These are phyloP conservation scores for Bufo gargarizans DNA, from an alignment of 2,113 vertebrate species.

Conservation along the genomic window DNA sequence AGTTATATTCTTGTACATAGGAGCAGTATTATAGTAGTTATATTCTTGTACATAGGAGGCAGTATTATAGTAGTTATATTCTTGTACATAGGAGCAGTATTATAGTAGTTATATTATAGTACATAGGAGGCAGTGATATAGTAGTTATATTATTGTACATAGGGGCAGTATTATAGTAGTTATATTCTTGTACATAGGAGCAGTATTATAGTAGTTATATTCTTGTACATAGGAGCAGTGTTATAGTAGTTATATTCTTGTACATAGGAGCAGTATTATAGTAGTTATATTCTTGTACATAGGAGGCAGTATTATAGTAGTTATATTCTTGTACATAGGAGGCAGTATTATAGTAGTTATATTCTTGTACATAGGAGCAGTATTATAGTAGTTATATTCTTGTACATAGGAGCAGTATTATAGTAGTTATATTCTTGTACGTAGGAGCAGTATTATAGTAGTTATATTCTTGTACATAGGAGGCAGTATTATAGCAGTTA, in stretches of 20 bases:
- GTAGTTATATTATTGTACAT: constrained; percentile 13
- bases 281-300: neutral
- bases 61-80: constrained; percentile 10
- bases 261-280: neutral
- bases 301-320: neutral
- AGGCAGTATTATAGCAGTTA: constrained; percentile 10
- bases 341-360: no score
- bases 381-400: no score
- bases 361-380: no score
- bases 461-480: neutral
- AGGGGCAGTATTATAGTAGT: neutral
- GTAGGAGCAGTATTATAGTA: neutral
- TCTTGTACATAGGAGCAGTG: no score
- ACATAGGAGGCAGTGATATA: neutral
- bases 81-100: constrained; percentile 5
- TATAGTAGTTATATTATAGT: constrained; percentile 6
- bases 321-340: neutral
- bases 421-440: no score
- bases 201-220: no score
- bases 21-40: constrained; percentile 10
- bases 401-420: no score
- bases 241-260: no score
- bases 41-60: neutral
- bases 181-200: no score
- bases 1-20: neutral